Conservation (phyloP, 2,888 invertebrate species). For the Deilephila elpenor region DNA sequence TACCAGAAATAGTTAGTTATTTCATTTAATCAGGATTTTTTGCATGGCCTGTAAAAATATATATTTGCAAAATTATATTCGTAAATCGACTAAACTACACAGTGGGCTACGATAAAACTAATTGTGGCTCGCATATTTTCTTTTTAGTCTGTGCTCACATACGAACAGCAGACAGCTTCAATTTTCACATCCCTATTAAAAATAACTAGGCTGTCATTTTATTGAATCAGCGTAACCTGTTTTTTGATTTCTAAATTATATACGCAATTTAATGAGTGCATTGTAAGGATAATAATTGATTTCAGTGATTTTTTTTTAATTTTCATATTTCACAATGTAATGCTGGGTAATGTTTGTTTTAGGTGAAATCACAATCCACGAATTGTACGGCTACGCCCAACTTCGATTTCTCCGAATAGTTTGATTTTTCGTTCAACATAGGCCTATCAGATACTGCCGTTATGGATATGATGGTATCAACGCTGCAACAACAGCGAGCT, state of each 20-base stretch:
- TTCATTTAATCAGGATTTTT: too few relatives aligned
- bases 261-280: not conserved
- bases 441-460: constrained; percentile 95
- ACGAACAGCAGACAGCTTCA: too few relatives aligned
- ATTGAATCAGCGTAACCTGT: not conserved
- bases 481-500: constrained; percentile 96
- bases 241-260: not conserved
- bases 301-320: not conserved
- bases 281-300: constrained; percentile 1
- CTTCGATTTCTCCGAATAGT: constrained; percentile 64
- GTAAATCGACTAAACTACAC: too few relatives aligned
- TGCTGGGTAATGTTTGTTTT: constrained; percentile 37
- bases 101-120: too few relatives aligned
- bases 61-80: too few relatives aligned
- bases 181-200: too few relatives aligned
- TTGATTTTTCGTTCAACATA: constrained; percentile 87
- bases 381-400: constrained; percentile 76
- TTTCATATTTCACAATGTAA: not conserved
- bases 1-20: too few relatives aligned
- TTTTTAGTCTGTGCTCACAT: too few relatives aligned
- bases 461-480: constrained; percentile 97
- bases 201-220: not conserved
- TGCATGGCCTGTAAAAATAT: too few relatives aligned
- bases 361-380: constrained; percentile 41
- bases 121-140: too few relatives aligned